Conservation (phyloP, 2,113 vertebrate species). For the Egretta garzetta region DNA sequence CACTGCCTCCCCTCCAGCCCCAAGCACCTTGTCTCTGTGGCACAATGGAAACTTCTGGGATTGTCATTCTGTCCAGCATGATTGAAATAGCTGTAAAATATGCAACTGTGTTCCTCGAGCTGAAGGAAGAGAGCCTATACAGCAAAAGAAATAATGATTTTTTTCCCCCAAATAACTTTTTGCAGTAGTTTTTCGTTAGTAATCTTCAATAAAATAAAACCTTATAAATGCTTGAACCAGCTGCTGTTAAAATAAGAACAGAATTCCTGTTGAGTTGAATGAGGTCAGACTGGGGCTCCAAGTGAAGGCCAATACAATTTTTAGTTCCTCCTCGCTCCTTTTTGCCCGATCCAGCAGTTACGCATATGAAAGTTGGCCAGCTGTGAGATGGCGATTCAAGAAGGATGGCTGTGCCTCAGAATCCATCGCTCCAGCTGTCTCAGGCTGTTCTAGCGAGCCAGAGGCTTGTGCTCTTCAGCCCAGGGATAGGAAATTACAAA, state of each 20-base stretch:
- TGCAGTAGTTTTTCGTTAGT: background rate
- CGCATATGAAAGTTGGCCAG: slow-evolving; percentile 13
- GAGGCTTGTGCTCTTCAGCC: slow-evolving; percentile 21
- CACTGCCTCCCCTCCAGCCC: background rate
- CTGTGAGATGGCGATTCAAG: slow-evolving; percentile 25
- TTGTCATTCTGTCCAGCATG: background rate
- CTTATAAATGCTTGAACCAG: background rate
- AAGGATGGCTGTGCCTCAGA: slow-evolving; percentile 9
- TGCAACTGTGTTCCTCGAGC: background rate
- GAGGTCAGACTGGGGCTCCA: background rate
- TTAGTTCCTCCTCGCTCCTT: background rate
- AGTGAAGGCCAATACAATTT: background rate
- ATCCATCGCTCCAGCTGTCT: slow-evolving; percentile 58
- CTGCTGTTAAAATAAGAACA: background rate
- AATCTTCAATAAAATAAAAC: background rate
- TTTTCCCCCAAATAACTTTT: accelerated
- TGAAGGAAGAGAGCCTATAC: background rate
- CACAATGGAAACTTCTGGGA: background rate
- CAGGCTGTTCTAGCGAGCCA: slow-evolving; percentile 46
- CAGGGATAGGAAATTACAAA: slow-evolving; percentile 16
- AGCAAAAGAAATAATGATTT: background rate
- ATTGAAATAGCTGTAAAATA: background rate
- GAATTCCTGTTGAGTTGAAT: background rate
- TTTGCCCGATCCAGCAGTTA: background rate
- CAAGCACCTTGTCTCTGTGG: background rate